A percentile compares a stretch with the other conserved stretches of the same genome.
Conservation (phyloP, 2,113 vertebrate species). For the Hippocampus zosterae region DNA sequence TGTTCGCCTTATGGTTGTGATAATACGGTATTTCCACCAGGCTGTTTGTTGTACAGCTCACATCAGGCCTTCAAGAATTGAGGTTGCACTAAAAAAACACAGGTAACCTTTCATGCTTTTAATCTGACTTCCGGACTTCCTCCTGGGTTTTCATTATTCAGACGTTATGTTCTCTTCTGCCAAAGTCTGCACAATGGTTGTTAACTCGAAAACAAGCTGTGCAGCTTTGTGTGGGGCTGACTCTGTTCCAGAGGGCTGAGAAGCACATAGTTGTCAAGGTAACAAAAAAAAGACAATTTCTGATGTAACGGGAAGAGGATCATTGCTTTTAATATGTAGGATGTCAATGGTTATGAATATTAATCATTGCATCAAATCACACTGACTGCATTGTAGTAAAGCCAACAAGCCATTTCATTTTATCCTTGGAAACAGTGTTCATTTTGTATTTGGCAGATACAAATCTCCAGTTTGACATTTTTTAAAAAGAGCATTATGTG, state of each 20-base stretch:
- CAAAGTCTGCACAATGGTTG: constrained; percentile 4
- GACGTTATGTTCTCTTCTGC: constrained; percentile 10
- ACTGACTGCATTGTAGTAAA: neutral
- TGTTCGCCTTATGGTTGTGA: too few relatives aligned
- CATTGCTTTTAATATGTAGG: constrained; percentile 16
- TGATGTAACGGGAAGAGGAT: constrained; percentile 19
- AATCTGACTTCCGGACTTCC: constrained; percentile 11
- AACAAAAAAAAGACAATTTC: neutral
- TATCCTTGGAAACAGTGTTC: neutral
- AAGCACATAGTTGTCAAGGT: constrained; percentile 15
- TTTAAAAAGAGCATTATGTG: too few relatives aligned
- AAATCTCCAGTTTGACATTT: neutral
- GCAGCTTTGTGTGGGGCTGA: constrained; percentile 11
- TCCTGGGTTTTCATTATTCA: constrained; percentile 15
- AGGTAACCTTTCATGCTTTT: constrained; percentile 25
- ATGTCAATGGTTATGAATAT: constrained; percentile 18
- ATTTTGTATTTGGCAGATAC: neutral
- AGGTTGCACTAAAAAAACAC: neutral
- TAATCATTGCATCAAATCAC: constrained; percentile 12
- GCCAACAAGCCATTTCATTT: too few relatives aligned
- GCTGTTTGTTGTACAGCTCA: constrained; percentile 13
- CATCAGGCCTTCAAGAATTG: neutral
- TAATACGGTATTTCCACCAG: neutral
- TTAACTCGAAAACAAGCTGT: constrained; percentile 13
- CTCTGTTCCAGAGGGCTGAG: constrained; percentile 4